Evolutionary conservation across 2,888 invertebrate species (phyloP).

Genomic region (Polymixis flavicincta): DNA sequence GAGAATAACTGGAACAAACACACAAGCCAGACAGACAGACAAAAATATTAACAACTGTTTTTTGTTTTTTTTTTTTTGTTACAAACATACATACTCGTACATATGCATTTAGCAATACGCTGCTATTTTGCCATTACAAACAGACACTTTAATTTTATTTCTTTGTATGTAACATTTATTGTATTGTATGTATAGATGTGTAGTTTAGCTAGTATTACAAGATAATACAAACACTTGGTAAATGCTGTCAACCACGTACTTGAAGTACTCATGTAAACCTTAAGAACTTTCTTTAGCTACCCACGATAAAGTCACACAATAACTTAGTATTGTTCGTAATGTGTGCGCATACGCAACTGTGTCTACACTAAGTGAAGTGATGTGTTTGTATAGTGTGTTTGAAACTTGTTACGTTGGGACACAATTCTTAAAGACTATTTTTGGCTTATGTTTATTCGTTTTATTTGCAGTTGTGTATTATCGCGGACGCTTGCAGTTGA

Average conservation of each 20-base stretch:
- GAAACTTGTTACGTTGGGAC: neutral
- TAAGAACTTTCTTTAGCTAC: constrained; percentile 28
- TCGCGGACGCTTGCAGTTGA: too few species aligned
- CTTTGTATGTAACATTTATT: too few species aligned
- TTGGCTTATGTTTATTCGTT: neutral
- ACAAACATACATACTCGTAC: too few species aligned
- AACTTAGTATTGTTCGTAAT: constrained; percentile 25
- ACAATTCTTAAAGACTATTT: neutral
- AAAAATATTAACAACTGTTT: too few species aligned
- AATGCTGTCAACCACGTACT: constrained; percentile 28
- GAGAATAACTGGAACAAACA: too few species aligned
- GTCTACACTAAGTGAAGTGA: constrained; percentile 34
- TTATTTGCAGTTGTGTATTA: neutral
- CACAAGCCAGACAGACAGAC: too few species aligned
- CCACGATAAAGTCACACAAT: constrained; percentile 21
- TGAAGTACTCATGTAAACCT: constrained; percentile 11
- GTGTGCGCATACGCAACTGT: constrained; percentile 50
- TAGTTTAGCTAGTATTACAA: neutral
- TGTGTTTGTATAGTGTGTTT: constrained; percentile 2
- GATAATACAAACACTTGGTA: constrained; percentile 9
- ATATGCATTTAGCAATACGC: too few species aligned
- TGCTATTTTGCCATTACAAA: too few species aligned
- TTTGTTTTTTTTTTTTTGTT: too few species aligned
- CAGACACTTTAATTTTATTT: too few species aligned
- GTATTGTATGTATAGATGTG: too few species aligned